Conservation (phyloP, 53 echinoderm and acorn worm genomes). For the Arbacia lixula region DNA sequence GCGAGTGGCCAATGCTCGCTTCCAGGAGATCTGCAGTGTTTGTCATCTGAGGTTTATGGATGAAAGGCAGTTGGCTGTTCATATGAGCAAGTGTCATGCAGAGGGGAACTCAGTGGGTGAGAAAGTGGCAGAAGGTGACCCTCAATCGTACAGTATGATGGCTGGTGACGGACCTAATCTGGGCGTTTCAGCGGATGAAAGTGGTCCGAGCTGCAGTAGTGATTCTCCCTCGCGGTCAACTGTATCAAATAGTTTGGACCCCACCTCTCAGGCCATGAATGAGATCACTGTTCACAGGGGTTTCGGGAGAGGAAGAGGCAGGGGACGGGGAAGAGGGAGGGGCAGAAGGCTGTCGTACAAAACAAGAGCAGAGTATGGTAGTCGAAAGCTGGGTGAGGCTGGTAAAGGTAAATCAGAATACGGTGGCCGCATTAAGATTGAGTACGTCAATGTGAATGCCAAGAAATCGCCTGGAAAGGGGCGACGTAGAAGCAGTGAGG, state of each 20-base stretch:
- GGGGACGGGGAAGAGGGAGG: slow-evolving; percentile 15
- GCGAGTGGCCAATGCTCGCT: slow-evolving; percentile 1
- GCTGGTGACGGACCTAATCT: neutral
- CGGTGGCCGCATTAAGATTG: slow-evolving; percentile 37
- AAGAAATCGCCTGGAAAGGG: slow-evolving; percentile 31
- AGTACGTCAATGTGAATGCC: slow-evolving; percentile 35
- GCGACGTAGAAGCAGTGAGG: slow-evolving; percentile 63
- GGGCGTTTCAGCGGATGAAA: neutral
- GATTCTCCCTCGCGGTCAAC: neutral
- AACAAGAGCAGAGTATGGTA: slow-evolving; percentile 50
- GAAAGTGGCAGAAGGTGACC: slow-evolving; percentile 1
- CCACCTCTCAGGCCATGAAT: neutral
- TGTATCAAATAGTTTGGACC: neutral
- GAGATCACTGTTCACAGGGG: neutral
- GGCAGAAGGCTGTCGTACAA: slow-evolving; percentile 13
- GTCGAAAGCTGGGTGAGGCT: slow-evolving; percentile 20
- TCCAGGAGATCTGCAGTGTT: slow-evolving; percentile 35
- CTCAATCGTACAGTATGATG: too few species aligned
- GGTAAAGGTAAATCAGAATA: slow-evolving; percentile 2
- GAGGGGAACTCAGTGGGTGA: neutral
- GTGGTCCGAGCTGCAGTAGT: slow-evolving; percentile 7
- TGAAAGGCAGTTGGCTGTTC: slow-evolving; percentile 43
- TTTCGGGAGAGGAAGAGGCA: neutral
- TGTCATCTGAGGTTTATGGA: slow-evolving; percentile 63
- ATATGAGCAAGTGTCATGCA: slow-evolving; percentile 47